A percentile compares a stretch with the other conserved stretches of the same genome.
Conservation (phyloP, 2,888 invertebrate genomes). For the Aporophyla lueneburgensis region DNA sequence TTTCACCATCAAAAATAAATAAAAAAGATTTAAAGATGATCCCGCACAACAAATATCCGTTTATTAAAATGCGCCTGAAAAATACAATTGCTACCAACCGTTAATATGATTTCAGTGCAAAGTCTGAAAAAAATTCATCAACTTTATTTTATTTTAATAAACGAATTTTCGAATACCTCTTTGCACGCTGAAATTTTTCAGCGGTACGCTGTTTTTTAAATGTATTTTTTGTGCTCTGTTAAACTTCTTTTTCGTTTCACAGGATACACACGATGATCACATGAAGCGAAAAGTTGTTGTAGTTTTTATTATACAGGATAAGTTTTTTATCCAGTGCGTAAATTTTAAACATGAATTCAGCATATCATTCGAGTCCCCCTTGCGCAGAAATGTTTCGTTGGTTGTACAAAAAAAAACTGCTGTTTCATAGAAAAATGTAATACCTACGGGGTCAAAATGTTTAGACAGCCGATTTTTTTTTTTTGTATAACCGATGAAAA, state of each 20-base stretch:
- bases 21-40: neutral
- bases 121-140: constrained; percentile 13
- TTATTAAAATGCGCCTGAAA: constrained; percentile 7
- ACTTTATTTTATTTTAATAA: constrained; percentile 35
- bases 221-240: neutral
- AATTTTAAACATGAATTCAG: too few relatives aligned
- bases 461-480: too few relatives aligned
- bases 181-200: neutral
- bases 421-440: too few relatives aligned
- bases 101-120: constrained; percentile 29
- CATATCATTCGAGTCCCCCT: too few relatives aligned
- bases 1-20: constrained; percentile 11
- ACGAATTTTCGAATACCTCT: constrained; percentile 9
- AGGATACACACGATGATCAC: neutral
- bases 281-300: neutral
- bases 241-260: neutral
- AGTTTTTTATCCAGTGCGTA: too few relatives aligned
- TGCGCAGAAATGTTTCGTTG: too few relatives aligned
- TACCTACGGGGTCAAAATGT: too few relatives aligned
- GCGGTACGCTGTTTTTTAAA: neutral
- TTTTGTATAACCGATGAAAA: too few relatives aligned
- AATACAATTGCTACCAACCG: constrained; percentile 24
- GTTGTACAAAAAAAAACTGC: too few relatives aligned
- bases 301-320: too few relatives aligned
- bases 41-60: neutral